Evolutionary conservation across 2,797 vertebrate species (phyloP), one percentile per base, ranked within the genome.

Genomic region (Cuniculus paca): DNA sequence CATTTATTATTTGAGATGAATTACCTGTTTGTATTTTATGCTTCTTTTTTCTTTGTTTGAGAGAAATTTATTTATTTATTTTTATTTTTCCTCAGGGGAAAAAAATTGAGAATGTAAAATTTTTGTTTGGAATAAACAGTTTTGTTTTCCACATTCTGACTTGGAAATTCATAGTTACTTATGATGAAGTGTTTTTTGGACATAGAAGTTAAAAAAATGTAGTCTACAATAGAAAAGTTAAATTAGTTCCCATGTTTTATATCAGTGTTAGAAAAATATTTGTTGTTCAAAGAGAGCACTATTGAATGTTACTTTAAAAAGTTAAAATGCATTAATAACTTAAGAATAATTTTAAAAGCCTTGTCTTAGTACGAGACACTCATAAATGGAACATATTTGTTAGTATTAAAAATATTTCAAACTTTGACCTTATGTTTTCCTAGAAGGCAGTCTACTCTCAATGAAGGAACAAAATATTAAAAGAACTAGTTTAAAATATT

Each of bases 101-200:
- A 54, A 88, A 63, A 6, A n/a, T 36, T 72, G 6, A 3, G 42
- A 28, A 81, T 85, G 65, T 58, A 60, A 39, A 26, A 42, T 60
- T 89, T 80, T 94, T 75, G 14, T 75, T 34, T 85, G 20, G 2
- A 39, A 48, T 72, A 45, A 80, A 79, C 7, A 72, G 26, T 93
- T 95, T 91, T 60, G 7, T 91, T 93, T 95, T 52, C n/a, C 16
- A 95, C 77, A 81, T 91, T 94, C 86, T 58, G 31, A 54, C 0
- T 93, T 83, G 28, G 36, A 78, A 68, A 58, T 79, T 86, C 34
- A 91, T 70, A 75, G 89, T 89, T 92, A 31, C 83, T 83, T 87
- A n/a, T 72, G 26, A 2, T 84, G 65, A 74, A 14, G 39, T 28
- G 13, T 39, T 42, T 74, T 70, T 94, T 92, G 72, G 1, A 92